These are phyloP conservation scores for Limnephilus auricula DNA, from an alignment of 2,888 invertebrate genomes.

Conservation along the genomic window DNA sequence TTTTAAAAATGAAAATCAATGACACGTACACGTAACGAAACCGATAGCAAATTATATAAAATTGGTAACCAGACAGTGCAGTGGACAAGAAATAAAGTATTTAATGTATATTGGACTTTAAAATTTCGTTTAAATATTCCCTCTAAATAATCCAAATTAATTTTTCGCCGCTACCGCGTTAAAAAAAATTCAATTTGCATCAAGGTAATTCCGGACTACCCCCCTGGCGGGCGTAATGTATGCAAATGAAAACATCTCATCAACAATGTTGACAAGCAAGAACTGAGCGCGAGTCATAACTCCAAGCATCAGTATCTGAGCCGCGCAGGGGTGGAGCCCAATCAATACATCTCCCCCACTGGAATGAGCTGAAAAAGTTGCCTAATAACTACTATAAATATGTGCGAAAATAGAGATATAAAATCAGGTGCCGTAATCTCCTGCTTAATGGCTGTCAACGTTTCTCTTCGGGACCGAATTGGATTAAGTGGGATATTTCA, in stretches of 20 bases:
- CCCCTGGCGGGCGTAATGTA: slow-evolving; percentile 50
- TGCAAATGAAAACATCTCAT: slow-evolving; percentile 63
- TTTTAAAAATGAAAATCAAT: too few species aligned
- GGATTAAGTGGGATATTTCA: slow-evolving; percentile 2
- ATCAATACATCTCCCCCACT: slow-evolving; percentile 60
- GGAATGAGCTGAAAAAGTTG: slow-evolving; percentile 58
- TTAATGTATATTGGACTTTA: not conserved
- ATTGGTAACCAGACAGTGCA: too few species aligned
- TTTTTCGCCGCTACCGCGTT: slow-evolving; percentile 18
- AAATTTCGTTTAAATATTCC: not conserved
- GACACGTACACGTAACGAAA: too few species aligned
- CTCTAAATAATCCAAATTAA: slow-evolving; percentile 45
- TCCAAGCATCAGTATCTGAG: slow-evolving; percentile 33
- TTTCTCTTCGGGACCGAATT: slow-evolving; percentile 2
- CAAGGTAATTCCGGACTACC: slow-evolving; percentile 36
- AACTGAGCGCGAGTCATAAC: slow-evolving; percentile 61
- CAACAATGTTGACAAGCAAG: slow-evolving; percentile 58
- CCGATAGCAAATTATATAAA: too few species aligned
- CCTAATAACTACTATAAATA: slow-evolving; percentile 62
- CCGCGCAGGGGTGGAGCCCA: slow-evolving; percentile 40
- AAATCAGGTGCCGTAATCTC: slow-evolving; percentile 36
- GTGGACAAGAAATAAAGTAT: too few species aligned
- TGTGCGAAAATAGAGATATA: slow-evolving; percentile 41
- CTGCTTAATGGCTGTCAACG: slow-evolving; percentile 9
- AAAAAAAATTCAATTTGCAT: slow-evolving; percentile 56